Base-by-base conservation (phyloP, 2,113 vertebrate genomes). In the Apus apus region DNA sequence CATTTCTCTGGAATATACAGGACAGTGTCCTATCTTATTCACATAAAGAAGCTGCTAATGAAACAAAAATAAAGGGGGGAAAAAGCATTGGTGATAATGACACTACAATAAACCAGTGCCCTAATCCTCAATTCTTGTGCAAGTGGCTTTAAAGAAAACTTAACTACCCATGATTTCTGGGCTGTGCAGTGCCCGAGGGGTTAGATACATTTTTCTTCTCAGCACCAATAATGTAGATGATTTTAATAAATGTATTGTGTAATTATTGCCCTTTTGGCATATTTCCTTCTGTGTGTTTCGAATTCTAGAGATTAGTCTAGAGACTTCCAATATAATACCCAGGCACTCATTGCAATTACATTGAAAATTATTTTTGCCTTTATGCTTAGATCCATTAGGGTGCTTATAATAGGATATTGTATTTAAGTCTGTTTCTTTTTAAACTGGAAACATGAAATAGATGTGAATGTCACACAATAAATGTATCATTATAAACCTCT, bases 311-410 rank as follows among this genome's bases (percentile, higher is more conserved):
- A 78, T 38, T 22, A 85, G n/a, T n/a, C n/a, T n/a, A n/a, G n/a
- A n/a, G n/a, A n/a, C 71, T 96, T 85, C n/a, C 32, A 74, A 57
- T 25, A 26, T 38, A 85, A 88, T n/a, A 62, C 15, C 36, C 38
- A 11, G 40, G 57, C 19, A 62, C 7, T 91, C 67, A 51, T 46
- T 70, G 34, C 70, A 87, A 85, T 91, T 64, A 91, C 1, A 1
- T 27, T 70, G 25, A 66, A 91, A 94, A 79, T 9, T 71, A 86
- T 80, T 89, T 89, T 87, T 0, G 1, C 29, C 46, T 87, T 91
- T 94, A 91, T 90, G 75, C 85, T 81, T 93, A 81, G 96, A 87
- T 43, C 64, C 60, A 73, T 94, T 79, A 56, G 20, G 8, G 29
- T 73, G 51, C 23, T 83, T 81, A 82, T 57, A 89, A 91, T 58